These are phyloP conservation scores for Glossophaga mutica DNA, from an alignment of 2,797 vertebrate species.

Conservation along the genomic window DNA sequence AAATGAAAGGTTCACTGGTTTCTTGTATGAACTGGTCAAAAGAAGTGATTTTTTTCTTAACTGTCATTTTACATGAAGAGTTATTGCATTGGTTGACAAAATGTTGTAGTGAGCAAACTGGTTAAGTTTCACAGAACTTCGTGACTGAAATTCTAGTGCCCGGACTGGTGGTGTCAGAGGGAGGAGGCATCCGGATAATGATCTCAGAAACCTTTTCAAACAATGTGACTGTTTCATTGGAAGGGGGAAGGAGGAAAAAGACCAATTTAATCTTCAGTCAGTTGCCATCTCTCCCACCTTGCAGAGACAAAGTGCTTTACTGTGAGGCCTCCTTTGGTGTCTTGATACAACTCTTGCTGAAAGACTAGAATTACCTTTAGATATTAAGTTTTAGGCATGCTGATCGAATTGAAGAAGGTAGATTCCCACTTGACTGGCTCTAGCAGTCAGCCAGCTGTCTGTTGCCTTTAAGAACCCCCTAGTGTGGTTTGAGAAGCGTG, in stretches of 20 bases:
- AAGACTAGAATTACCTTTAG: slow-evolving; percentile 32
- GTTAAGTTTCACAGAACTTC: slow-evolving; percentile 41
- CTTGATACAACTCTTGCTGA: slow-evolving; percentile 15
- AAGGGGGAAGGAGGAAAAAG: not conserved
- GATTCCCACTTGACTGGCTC: not conserved
- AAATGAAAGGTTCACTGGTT: not conserved
- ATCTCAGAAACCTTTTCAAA: slow-evolving; percentile 68
- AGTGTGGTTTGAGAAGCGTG: not conserved
- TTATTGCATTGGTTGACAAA: not conserved
- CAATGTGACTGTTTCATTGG: slow-evolving; percentile 67
- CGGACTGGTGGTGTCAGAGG: not conserved
- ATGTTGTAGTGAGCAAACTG: not conserved
- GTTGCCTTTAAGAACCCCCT: not conserved
- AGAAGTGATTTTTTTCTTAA: not conserved
- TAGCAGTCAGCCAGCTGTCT: not conserved
- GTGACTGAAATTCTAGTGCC: slow-evolving; percentile 68
- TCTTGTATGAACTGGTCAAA: not conserved
- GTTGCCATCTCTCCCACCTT: slow-evolving; percentile 60
- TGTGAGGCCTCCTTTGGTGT: slow-evolving; percentile 33
- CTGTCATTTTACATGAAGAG: slow-evolving; percentile 25
- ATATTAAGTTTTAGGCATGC: slow-evolving; percentile 46
- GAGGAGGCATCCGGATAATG: slow-evolving; percentile 50
- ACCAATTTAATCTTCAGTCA: slow-evolving; percentile 32
- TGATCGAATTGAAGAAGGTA: slow-evolving; percentile 26
- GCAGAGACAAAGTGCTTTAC: not conserved